Conservation (phyloP, 1,140 invertebrate species). For the Drosophila arizonae region DNA sequence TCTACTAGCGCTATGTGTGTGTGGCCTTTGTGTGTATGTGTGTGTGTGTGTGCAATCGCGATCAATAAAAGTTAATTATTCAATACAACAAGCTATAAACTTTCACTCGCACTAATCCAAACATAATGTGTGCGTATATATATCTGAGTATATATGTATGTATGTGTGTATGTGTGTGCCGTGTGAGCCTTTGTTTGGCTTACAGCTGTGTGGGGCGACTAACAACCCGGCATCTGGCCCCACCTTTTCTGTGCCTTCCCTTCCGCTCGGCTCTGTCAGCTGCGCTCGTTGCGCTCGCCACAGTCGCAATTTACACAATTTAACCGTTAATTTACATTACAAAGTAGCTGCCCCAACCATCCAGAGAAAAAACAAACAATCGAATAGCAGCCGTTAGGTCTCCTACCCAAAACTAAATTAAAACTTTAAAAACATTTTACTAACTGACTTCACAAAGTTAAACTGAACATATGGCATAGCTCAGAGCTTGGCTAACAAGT, state of each 20-base stretch:
- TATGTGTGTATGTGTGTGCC: constrained; percentile 13
- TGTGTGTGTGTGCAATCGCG: constrained; percentile 48
- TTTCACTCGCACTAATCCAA: constrained; percentile 60
- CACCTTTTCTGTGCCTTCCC: constrained; percentile 5
- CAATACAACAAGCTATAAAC: constrained; percentile 69
- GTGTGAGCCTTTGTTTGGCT: constrained; percentile 43
- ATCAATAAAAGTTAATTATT: constrained; percentile 81
- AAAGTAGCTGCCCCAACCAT: constrained; percentile 60
- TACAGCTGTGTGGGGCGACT: constrained; percentile 22
- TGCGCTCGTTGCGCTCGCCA: constrained; percentile 44
- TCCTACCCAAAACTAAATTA: not conserved
- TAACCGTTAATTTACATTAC: constrained; percentile 76
- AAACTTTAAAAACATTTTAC: constrained; percentile 1
- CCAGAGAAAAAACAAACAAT: not conserved
- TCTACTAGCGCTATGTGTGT: not conserved
- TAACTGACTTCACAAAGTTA: not conserved
- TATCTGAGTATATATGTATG: constrained; percentile 5
- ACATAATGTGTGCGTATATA: constrained; percentile 12
- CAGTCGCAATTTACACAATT: constrained; percentile 52
- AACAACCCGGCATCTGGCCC: not conserved
- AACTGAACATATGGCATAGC: not conserved
- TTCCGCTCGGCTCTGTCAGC: constrained; percentile 26
- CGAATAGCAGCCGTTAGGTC: not conserved
- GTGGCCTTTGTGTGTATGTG: constrained; percentile 2
- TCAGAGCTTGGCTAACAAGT: not conserved